A percentile compares a stretch with the other conserved stretches of the same genome.
These are phyloP conservation scores for Spodoptera exigua DNA, from an alignment of 2,888 invertebrate genomes.

Conservation along the genomic window DNA sequence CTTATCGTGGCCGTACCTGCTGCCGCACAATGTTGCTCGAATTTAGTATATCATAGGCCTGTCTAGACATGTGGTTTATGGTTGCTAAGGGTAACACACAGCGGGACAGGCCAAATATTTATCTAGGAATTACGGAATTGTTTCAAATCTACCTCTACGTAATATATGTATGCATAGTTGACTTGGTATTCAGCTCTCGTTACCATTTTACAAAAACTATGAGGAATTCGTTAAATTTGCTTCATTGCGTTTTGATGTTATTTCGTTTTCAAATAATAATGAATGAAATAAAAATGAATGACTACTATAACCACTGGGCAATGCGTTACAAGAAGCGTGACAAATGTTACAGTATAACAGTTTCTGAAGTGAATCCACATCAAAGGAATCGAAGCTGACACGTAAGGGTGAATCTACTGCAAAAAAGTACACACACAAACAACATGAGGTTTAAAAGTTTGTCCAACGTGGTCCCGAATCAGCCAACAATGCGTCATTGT, in stretches of 20 bases:
- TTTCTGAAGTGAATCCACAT: conserved; percentile 55
- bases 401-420: conserved; percentile 63
- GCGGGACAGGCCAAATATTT: too few species aligned
- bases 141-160: too few species aligned
- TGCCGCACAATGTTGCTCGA: conserved; percentile 12
- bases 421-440: conserved; percentile 70
- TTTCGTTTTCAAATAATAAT: neutral
- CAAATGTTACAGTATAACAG: conserved; percentile 36
- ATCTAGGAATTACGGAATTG: too few species aligned
- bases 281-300: neutral
- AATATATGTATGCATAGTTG: too few species aligned
- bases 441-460: conserved; percentile 75
- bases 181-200: too few species aligned
- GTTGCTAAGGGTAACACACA: too few species aligned
- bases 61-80: neutral
- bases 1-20: conserved; percentile 28
- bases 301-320: too few species aligned
- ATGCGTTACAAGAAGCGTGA: conserved; percentile 16
- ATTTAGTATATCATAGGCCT: conserved; percentile 26
- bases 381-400: conserved; percentile 65
- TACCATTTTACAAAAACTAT: too few species aligned
- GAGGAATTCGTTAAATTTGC: too few species aligned
- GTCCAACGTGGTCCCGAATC: conserved; percentile 73
- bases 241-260: neutral
- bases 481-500: conserved; percentile 86